Evolutionary conservation across 2,113 vertebrate genomes (phyloP).

Genomic region (Nycticebus coucang): DNA sequence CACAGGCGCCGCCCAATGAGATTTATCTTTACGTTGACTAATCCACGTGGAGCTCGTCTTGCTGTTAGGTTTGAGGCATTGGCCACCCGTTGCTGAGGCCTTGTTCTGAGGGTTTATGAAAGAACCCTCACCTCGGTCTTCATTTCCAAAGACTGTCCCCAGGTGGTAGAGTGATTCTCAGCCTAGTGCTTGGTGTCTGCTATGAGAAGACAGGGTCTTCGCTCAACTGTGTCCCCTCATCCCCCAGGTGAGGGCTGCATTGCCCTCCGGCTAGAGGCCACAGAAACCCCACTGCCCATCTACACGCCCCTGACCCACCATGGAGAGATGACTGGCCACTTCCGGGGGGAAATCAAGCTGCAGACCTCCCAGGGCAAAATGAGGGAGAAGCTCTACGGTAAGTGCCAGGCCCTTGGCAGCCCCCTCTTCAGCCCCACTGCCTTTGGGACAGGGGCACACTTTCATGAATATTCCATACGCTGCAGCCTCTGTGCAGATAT

Average conservation of each 20-base stretch:
- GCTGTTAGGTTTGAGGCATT: neutral
- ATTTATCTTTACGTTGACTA: neutral
- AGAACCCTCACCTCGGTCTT: neutral
- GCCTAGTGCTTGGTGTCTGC: neutral
- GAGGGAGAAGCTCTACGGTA: conserved; percentile 96
- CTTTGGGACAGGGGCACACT: rapidly evolving
- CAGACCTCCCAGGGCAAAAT: conserved; percentile 93
- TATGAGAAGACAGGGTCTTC: neutral
- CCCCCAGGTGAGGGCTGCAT: conserved; percentile 94
- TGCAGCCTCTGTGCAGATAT: neutral
- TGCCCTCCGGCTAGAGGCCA: conserved; percentile 91
- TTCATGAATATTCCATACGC: neutral
- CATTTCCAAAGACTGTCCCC: neutral
- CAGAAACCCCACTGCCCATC: conserved; percentile 88
- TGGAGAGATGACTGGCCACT: conserved; percentile 92
- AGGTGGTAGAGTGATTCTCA: neutral
- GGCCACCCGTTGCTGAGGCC: neutral
- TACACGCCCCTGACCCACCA: conserved; percentile 93
- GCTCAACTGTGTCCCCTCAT: neutral
- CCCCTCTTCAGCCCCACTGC: rapidly evolving
- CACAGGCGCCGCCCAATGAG: too few species aligned
- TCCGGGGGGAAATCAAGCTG: conserved; percentile 93
- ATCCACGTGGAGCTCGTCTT: neutral
- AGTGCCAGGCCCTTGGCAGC: neutral
- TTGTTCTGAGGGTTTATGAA: neutral